A percentile compares a stretch with the other conserved stretches of the same genome.
These are phyloP conservation scores for Amblyopsis rosae DNA, from an alignment of 2,113 vertebrate species.

Conservation along the genomic window DNA sequence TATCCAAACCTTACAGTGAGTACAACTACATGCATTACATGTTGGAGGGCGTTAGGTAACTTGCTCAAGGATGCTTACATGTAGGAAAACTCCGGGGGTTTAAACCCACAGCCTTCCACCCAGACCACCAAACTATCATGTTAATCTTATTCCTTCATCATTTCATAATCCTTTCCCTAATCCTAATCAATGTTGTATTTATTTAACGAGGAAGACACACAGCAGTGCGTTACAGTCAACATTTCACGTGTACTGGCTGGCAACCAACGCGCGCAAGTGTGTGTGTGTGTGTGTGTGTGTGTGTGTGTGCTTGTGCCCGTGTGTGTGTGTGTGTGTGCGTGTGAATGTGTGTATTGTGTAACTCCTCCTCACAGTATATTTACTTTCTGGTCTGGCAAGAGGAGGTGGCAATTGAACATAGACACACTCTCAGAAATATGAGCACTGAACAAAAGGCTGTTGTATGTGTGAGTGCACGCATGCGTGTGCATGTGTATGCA, in stretches of 20 bases:
- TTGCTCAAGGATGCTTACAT: too few relatives aligned
- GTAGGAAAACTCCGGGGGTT: too few relatives aligned
- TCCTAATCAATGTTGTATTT: background rate
- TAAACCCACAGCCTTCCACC: too few relatives aligned
- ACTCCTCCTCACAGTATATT: constrained; percentile 60
- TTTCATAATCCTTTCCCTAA: background rate
- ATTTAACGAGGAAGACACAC: constrained; percentile 35
- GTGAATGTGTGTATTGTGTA: constrained; percentile 61
- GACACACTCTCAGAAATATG: constrained; percentile 63
- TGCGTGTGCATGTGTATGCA: constrained; percentile 25
- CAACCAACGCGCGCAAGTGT: constrained; percentile 23
- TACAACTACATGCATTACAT: too few relatives aligned
- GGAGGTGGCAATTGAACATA: constrained; percentile 54
- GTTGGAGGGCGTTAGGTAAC: too few relatives aligned
- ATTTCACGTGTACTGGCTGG: constrained; percentile 49
- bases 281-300: constrained; percentile 30
- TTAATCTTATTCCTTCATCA: background rate
- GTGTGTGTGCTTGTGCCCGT: constrained; percentile 17
- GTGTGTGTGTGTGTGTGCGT: constrained; percentile 13
- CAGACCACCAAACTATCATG: too few relatives aligned
- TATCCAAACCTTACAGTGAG: too few relatives aligned
- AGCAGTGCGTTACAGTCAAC: constrained; percentile 66
- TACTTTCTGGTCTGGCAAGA: constrained; percentile 65
- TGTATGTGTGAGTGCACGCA: constrained; percentile 11
- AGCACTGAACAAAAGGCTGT: constrained; percentile 29